Percentiles rank a stretch among this genome's conserved stretches.
These are phyloP conservation scores for Idris sp. DNA, from an alignment of 1,140 invertebrate species.

Conservation along the genomic window DNA sequence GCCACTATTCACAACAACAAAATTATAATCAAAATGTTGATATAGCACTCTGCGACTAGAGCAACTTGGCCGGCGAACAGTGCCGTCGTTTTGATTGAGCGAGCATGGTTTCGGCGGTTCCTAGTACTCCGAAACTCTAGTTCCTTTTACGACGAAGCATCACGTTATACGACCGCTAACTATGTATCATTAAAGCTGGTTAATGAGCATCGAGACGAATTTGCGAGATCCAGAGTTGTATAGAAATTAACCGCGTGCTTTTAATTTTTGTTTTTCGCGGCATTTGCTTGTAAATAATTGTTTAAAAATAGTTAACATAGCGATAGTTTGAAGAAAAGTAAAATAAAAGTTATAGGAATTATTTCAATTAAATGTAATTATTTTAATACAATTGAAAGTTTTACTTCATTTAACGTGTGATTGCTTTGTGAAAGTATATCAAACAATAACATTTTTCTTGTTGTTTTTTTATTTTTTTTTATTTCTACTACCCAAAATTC, in stretches of 20 bases:
- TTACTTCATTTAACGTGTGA: no score
- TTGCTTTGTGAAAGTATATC: no score
- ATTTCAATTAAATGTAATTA: no score
- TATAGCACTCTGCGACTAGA: no score
- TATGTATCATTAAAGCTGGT: slow-evolving; percentile 57
- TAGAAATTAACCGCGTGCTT: slow-evolving; percentile 40
- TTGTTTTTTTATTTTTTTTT: no score
- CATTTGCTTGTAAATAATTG: not conserved
- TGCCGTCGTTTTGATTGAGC: slow-evolving; percentile 14
- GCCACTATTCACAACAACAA: not conserved
- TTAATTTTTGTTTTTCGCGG: slow-evolving; percentile 27
- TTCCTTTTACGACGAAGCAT: slow-evolving; percentile 47
- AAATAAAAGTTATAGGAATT: no score
- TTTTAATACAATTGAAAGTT: no score
- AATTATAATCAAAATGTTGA: no score
- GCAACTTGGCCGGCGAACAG: not conserved
- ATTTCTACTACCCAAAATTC: no score
- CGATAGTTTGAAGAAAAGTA: no score
- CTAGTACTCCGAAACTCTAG: slow-evolving; percentile 35
- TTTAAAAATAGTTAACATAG: no score
- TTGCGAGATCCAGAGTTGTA: slow-evolving; percentile 32
- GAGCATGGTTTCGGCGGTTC: slow-evolving; percentile 53
- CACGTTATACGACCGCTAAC: slow-evolving; percentile 59
- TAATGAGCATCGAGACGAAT: slow-evolving; percentile 46
- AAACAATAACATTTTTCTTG: no score